These are phyloP conservation scores for Lucinisca nassula DNA, from an alignment of 2,888 invertebrate genomes.

Conservation along the genomic window DNA sequence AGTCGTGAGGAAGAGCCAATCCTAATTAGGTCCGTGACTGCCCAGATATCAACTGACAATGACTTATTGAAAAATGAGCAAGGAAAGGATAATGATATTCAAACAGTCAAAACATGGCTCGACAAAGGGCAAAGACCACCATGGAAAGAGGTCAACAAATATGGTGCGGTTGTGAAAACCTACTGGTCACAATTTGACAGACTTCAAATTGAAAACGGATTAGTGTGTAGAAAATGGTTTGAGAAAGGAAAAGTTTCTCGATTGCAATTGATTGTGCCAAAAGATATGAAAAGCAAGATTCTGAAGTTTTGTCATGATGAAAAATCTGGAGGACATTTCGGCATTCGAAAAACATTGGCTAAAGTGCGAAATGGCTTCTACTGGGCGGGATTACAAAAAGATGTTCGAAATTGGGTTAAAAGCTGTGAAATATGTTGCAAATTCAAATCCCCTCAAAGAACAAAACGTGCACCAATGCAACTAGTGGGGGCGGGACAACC, in stretches of 20 bases:
- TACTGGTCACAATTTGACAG: not conserved
- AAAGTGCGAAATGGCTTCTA: constrained; percentile 3
- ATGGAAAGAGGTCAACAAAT: not conserved
- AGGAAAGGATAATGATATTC: not conserved
- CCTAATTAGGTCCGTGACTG: not conserved
- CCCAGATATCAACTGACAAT: not conserved
- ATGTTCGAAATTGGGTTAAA: not conserved
- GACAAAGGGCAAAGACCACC: not conserved
- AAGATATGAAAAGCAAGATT: not conserved
- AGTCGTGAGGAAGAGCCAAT: not conserved
- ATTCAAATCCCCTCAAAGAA: not conserved
- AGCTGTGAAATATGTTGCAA: constrained; percentile 17
- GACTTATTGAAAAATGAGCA: not conserved
- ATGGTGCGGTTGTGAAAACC: not conserved
- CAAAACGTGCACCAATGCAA: constrained; percentile 23
- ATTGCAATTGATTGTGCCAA: not conserved
- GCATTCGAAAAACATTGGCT: not conserved
- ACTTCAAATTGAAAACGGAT: not conserved
- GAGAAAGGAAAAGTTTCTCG: not conserved
- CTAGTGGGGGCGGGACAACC: constrained; percentile 7
- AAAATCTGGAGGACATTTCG: not conserved
- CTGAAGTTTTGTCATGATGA: not conserved
- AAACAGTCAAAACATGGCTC: not conserved
- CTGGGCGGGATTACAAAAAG: constrained; percentile 12
- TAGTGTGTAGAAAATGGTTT: not conserved